Evolutionary conservation across 2,113 vertebrate species (phyloP), one percentile per base, ranked within the genome.

Genomic region (Alectura lathami): DNA sequence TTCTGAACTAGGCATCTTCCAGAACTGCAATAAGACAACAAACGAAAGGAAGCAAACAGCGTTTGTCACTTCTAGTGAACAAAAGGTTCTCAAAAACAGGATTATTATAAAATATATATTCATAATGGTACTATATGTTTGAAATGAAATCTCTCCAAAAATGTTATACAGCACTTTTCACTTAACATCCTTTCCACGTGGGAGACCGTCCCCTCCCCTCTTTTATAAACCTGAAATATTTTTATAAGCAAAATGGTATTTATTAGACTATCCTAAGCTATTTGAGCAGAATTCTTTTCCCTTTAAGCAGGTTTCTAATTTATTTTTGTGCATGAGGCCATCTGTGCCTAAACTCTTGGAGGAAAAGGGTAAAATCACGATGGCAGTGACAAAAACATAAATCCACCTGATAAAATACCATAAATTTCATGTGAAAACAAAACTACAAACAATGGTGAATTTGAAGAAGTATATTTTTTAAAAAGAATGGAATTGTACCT

Each of bases 1-100:
- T 99, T 94, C 98, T 99, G 86, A 99, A 99, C 97, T 99, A 97
- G 98, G 84, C 92, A 66, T 60, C 91, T 89, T 47, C 93, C 96
- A 64, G 53, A 56, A 60, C 0, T 72, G 97, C 91, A 91, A 98
- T 97, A 97, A 97, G 95, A 67, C 79, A 81, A 43, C 81, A 26
- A 57, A 73, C 30, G 29, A 34, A 73, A 56, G 85, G 64, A 86
- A 62, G 74, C 5, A 42, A 45, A 60, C 67, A 84, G 51, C 10
- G 12, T 94, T 96, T 95, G 94, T 62, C 94, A 94, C 43, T 92
- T 91, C 69, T 82, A 84, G 86, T 16, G 73, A 88, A 93, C 11
- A 17, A 43, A 45, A 48, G 75, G 81, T 97, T 86, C 90, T 79
- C 53, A 77, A 92, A 69, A 91, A 93, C 57, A 69, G 63, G 86